Conservation (phyloP, 2,797 vertebrate species). For the Tapera naevia region DNA sequence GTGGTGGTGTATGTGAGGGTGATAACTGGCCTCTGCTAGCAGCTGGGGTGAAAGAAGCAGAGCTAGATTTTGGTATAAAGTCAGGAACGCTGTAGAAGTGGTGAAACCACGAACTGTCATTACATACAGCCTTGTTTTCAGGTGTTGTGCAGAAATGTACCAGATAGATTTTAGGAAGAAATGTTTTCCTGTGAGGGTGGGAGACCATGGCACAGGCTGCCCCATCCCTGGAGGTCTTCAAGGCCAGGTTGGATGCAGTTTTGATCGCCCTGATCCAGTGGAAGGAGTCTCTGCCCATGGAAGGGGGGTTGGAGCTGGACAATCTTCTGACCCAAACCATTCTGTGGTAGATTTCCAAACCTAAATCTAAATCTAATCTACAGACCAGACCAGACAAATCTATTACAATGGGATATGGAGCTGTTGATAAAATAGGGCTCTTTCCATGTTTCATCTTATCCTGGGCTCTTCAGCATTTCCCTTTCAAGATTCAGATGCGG, state of each 20-base stretch:
- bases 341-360: background rate
- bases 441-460: fast-evolving
- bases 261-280: no score
- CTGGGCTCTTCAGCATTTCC: background rate
- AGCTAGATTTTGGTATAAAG: background rate
- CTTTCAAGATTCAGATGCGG: background rate
- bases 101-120: no score
- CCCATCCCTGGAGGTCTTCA: no score
- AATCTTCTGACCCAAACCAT: no score
- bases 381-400: background rate
- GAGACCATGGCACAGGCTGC: no score
- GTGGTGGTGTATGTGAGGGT: background rate
- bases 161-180: no score
- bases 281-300: no score
- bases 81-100: background rate
- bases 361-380: background rate
- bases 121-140: background rate
- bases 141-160: background rate
- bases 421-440: background rate
- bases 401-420: fast-evolving
- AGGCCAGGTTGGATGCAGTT: no score
- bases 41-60: background rate
- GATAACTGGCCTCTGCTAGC: background rate
- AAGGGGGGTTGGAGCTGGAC: no score
- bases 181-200: no score